Percentiles rank a stretch among this genome's conserved stretches.
phyloP scores from a whole-genome alignment of 2,797 vertebrate species.

The Channallabes apus region DNA sequence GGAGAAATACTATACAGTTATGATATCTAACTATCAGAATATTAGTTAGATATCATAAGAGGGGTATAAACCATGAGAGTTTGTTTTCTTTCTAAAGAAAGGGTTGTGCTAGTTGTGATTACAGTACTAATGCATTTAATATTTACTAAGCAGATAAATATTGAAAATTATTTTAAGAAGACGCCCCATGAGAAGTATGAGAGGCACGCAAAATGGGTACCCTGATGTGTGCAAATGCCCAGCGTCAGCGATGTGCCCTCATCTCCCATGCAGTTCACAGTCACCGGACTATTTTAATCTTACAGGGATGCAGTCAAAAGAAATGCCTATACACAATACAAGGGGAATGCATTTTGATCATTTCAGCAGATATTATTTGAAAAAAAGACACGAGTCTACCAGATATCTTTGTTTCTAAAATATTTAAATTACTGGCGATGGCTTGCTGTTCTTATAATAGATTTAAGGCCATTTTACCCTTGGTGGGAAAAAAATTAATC shows the following conservation, averaged over 20 bases:
- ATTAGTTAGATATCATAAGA: background rate
- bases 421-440: background rate
- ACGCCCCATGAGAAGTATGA: background rate
- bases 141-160: background rate
- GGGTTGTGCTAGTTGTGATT: background rate
- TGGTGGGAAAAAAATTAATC: background rate
- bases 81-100: background rate
- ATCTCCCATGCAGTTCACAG: background rate
- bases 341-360: background rate
- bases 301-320: background rate
- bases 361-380: background rate
- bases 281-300: background rate
- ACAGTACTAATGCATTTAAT: no score
- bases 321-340: background rate
- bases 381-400: background rate
- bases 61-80: background rate
- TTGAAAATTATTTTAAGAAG: background rate
- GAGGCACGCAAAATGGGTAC: background rate
- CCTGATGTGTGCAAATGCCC: background rate
- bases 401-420: background rate
- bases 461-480: background rate
- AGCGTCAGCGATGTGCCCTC: background rate
- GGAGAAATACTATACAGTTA: background rate
- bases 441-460: background rate
- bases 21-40: background rate